Base-by-base conservation (phyloP, 1,140 invertebrate genomes). In the Aphis gossypii region DNA sequence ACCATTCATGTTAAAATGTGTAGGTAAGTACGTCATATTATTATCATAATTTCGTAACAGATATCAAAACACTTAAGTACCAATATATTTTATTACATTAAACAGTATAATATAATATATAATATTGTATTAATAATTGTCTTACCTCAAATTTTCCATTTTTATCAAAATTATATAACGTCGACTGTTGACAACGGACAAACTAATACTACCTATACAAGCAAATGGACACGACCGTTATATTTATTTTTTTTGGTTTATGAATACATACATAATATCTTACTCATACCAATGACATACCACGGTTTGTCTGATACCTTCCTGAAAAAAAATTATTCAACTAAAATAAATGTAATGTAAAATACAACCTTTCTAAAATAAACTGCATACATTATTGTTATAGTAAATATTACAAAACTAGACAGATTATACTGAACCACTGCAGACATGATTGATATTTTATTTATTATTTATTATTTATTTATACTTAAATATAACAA, bases 131-230 rank as follows among this genome's bases (percentile, higher is more conserved):
- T 7, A 83, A 21, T 46, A 21, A 83, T 41, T 41, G 21, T 83
- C 82, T 83, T 83, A 83, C 82, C 82, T 83, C 82, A 83, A 41
- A 83, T 83, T 83, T 21, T 83, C 82, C 82, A 83, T 83, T 83
- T 41, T 8, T 0, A 83, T 23, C 6, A 9, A 41, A 41, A 41
- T 35, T 23, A 2, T 83, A 83, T 41, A 41, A 83, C 82, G 82
- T 83, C 38, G 21, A 35, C 35, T 41, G 35, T 23, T 7, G 38
- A 83, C 41, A 83, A 35, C 20, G 38, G 38, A 83, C 38, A 41
- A 23, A 9, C 60, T 76, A 14, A 76, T 76, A 76, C 60, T 76
- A 76, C 60, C 14, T n/a, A 76, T n/a, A 18, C 14, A 76, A 76
- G 60, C n/a, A 35, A 76, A 76, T 7, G 60, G 60, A 76, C 48